Base-by-base conservation (phyloP, 1,140 invertebrate genomes). In the Grapholita molesta region DNA sequence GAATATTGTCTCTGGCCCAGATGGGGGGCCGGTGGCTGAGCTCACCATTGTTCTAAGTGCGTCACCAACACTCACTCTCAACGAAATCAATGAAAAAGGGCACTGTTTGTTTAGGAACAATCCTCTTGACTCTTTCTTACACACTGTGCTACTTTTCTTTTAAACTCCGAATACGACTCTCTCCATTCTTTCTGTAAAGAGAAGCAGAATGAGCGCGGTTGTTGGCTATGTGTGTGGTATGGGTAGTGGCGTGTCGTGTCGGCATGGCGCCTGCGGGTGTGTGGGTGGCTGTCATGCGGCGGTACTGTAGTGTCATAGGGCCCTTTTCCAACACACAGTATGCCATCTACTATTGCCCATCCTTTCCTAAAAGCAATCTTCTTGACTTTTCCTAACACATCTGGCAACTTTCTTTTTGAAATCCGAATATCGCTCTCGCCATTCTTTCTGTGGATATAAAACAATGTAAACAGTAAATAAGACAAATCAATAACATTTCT, bases 91-190 rank as follows among this genome's bases (percentile, higher is more conserved):
- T 85, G 85, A 89, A 87, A 90, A 88, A 91, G 89, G 89, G 87
- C 89, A 92, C 88, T 90, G 77, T 86, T 48, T 85, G 86, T 90
- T 93, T 96, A 96, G 94, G 95, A 94, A 95, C 95, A 96, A 93
- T 98, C 97, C 92, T 99, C 98, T 95, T 99, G 98, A 95, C 98
- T 99, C 94, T 98, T 99, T 93, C 98, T 94, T 82, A 99, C 98
- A 94, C 98, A 99, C 90, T 96, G 95, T 79, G 97, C 97, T 84
- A 99, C 98, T 95, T 98, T 98, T 92, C 97, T 95, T 94, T 99
- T 99, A 93, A 99, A 99, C 93, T 99, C 98, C 92, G 95, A 93
- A 94, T 98, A 98, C 86, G 97, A 97, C 94, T 99, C 98, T 93
- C 98, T 95, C 97, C 98, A 99, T 93, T 99, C 97, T 96, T 99